phyloP scores from a whole-genome alignment of 2,888 invertebrate species.

The Habrosyne pyritoides region DNA sequence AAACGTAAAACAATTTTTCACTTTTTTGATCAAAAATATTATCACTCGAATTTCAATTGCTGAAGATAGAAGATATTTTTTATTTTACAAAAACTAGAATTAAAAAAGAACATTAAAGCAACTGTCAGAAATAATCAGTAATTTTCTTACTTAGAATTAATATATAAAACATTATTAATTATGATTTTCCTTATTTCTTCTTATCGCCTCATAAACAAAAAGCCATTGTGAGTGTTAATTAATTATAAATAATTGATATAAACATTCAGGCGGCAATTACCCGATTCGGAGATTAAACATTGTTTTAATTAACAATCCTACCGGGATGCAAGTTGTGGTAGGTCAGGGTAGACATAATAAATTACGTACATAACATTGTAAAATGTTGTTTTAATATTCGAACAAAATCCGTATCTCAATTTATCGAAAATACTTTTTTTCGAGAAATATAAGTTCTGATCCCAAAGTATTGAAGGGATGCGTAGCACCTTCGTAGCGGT shows the following conservation, averaged over 20 bases:
- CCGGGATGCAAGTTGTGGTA: constrained; percentile 36
- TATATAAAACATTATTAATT: background rate
- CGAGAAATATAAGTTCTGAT: background rate
- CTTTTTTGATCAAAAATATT: no score
- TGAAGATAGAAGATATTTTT: no score
- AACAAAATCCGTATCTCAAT: no score
- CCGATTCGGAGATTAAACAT: background rate
- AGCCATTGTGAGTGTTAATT: background rate
- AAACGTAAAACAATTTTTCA: no score
- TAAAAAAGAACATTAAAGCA: no score
- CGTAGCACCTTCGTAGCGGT: constrained; percentile 25
- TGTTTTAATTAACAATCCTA: background rate
- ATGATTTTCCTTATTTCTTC: background rate
- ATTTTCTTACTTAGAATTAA: background rate
- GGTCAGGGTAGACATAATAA: constrained; percentile 34
- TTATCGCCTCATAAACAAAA: background rate
- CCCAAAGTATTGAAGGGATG: constrained; percentile 16
- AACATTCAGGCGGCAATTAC: background rate
- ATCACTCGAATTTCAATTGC: no score
- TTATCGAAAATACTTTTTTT: no score
- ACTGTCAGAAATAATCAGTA: background rate
- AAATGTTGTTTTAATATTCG: no score
- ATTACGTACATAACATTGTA: no score
- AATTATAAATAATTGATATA: background rate
- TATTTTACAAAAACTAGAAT: no score